Base-by-base conservation (phyloP, 2,888 invertebrate genomes). In the Taenaris catops region DNA sequence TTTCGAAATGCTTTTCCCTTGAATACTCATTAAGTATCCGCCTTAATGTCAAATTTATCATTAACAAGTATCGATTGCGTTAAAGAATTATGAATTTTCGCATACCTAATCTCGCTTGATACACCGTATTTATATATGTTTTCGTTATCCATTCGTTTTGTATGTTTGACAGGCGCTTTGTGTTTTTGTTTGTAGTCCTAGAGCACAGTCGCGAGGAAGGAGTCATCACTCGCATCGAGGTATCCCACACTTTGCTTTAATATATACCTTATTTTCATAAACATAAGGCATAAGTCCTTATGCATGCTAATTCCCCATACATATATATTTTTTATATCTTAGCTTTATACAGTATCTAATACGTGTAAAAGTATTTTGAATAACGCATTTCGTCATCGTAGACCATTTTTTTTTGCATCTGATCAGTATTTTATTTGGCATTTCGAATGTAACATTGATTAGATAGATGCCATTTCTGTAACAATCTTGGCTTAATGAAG, bases 181-280 rank as follows among this genome's bases (percentile, higher is more conserved):
- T 84, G 81, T 81, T 79, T 67, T 78, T 80, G 78, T 86, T 83
- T 71, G 83, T 87, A 87, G 87, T 87, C 74, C 71, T 87, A 84
- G 87, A 87, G 74, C 87, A 87, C 84, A 87, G 86, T 79, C 83
- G 87, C 62, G 87, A 87, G 80, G 87, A 87, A 54, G 87, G 87
- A 65, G 87, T 87, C 84, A 87, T 87, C 84, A 87, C 87, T 51
- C 86, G 87, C 55, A 84, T 87, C 56, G 87, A 87, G 87, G 87
- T 87, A 87, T 69, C 63, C 56, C 55, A 75, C 75, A 70, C 65
- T 75, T 83, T 80, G 83, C 83, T 86, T 79, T 71, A 62, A 67
- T 70, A 66, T 61, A 44, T 57, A 58, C 46, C 33, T 40, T 25
- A 29, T 34, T 27, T 18, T 20, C 11, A 31, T 27, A 18, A 11